Evolutionary conservation across 2,113 vertebrate genomes (phyloP).

Genomic region (Sorex araneus): DNA sequence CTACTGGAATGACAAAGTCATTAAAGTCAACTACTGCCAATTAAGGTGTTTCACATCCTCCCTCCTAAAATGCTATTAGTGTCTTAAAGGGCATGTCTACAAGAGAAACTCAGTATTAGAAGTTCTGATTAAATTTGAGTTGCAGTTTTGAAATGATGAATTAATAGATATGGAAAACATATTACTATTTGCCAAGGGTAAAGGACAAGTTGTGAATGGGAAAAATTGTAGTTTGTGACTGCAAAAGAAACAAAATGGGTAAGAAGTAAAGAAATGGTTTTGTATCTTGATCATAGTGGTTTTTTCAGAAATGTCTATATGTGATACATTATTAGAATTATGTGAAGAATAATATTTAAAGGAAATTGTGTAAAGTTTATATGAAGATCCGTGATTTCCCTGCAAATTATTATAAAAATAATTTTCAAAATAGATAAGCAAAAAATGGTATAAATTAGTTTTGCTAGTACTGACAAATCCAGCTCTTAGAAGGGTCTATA

Average conservation of each 20-base stretch:
- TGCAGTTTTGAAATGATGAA: background rate
- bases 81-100: background rate
- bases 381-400: background rate
- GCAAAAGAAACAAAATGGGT: background rate
- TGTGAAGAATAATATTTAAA: background rate
- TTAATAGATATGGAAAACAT: background rate
- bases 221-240: background rate
- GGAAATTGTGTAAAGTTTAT: accelerated
- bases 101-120: background rate
- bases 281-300: background rate
- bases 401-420: background rate
- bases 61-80: background rate
- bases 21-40: background rate
- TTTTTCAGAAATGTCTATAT: background rate
- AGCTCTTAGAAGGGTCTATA: background rate
- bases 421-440: slow-evolving; percentile 14
- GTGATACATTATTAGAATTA: background rate
- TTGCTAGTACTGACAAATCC: background rate
- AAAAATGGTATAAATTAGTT: background rate
- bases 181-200: background rate
- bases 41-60: accelerated
- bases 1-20: background rate
- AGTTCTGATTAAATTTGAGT: background rate
- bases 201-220: accelerated
- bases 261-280: background rate